Base-by-base conservation (phyloP, 2,888 invertebrate genomes). In the Drosophila kanekoi region DNA sequence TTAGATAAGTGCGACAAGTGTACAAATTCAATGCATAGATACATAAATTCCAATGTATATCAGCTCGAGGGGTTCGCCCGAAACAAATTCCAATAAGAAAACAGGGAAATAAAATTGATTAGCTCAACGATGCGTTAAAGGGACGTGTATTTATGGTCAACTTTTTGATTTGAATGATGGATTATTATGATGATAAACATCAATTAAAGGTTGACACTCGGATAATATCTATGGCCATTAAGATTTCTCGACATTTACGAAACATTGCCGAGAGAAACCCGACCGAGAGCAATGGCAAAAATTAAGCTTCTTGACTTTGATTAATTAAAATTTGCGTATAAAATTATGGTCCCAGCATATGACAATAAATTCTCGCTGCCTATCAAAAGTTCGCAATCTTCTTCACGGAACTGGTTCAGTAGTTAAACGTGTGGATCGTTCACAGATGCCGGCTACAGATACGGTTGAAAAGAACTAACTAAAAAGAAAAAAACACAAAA, bases 1-100 rank as follows among this genome's bases (percentile, higher is more conserved):
- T 87, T 76, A 73, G 82, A 76, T 77, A 77, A 73, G 71, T 71
- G 72, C 59, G 75, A 83, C 84, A 76, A 72, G 87, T 84, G 79
- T 71, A 62, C 58, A 62, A 57, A 64, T 35, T 48, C 37, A 63
- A 63, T 45, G 16, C n/a, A 38, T 40, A 37, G 3, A 56, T 14
- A 41, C 23, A 14, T 43, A 48, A 59, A 61, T 61, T 49, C 38
- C 48, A 13, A 33, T 58, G 28, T 51, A 44, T 66, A 35, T n/a
- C 9, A 6, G 54, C 28, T 43, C 28, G 6, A 18, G 9, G 23
- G 18, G 16, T 40, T 49, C 35, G 48, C 35, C 48, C 35, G 3
- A 35, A 35, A 5, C n/a, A 10, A 57, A 44, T 40, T 18, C 41
- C 67, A 58, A 66, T 9, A 47, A 38, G 60, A 64, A 52, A 81